phyloP scores from a whole-genome alignment of 2,797 vertebrate genomes.

The Oryzias dopingdopingensis region DNA sequence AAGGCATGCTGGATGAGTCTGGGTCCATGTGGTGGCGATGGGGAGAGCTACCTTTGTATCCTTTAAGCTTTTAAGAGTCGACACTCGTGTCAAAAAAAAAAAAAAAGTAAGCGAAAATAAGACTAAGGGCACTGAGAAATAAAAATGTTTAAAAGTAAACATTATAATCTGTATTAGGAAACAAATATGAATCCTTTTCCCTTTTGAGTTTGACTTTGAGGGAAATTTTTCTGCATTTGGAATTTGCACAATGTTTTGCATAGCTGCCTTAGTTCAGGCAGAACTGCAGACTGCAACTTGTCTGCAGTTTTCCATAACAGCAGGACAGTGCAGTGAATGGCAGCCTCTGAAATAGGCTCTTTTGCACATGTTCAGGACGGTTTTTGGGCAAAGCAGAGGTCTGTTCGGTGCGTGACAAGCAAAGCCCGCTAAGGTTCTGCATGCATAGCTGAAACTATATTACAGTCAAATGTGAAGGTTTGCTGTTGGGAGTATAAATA shows the following conservation, averaged over 20 bases:
- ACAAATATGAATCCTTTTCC: too few relatives aligned
- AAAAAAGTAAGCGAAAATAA: slow-evolving; percentile 20
- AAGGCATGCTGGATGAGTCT: slow-evolving; percentile 31
- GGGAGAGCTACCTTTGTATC: slow-evolving; percentile 25
- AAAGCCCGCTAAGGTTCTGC: not conserved
- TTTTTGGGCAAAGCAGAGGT: not conserved
- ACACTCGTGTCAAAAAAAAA: slow-evolving; percentile 51
- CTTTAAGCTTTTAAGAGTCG: slow-evolving; percentile 30
- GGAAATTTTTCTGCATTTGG: too few relatives aligned
- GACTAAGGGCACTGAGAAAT: slow-evolving; percentile 4
- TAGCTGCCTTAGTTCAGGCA: too few relatives aligned
- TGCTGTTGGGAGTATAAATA: not conserved
- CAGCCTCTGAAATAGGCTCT: not conserved
- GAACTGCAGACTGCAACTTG: not conserved
- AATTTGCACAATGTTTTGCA: too few relatives aligned
- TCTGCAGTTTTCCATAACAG: not conserved
- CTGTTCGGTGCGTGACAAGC: not conserved
- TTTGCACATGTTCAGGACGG: not conserved
- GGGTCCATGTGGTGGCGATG: slow-evolving; percentile 43
- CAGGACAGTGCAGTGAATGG: not conserved
- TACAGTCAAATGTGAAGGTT: not conserved
- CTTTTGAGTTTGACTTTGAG: too few relatives aligned
- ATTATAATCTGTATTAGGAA: too few relatives aligned
- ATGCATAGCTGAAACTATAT: not conserved
- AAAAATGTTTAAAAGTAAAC: too few relatives aligned